Conservation (phyloP, 2,797 vertebrate genomes). For the Manis crassicaudata region DNA sequence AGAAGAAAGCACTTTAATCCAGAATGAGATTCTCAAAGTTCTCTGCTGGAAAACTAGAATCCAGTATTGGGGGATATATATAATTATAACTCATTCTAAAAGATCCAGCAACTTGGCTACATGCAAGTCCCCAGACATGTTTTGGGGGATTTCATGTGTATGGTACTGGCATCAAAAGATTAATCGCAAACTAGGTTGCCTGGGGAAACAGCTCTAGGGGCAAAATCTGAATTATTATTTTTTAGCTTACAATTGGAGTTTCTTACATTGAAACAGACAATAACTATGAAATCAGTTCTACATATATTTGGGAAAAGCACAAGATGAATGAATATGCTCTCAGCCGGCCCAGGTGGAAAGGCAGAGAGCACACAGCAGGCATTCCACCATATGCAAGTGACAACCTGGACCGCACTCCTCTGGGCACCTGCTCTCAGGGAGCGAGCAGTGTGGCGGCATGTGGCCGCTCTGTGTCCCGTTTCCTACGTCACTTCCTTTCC, state of each 20-base stretch:
- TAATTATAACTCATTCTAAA: not conserved
- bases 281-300: no score
- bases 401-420: not conserved
- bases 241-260: not conserved
- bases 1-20: not conserved
- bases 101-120: not conserved
- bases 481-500: not conserved
- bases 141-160: not conserved
- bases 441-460: fast-evolving
- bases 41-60: not conserved
- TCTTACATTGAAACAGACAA: not conserved
- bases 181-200: not conserved
- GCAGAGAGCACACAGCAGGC: not conserved
- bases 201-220: not conserved
- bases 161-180: not conserved
- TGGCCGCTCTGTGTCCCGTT: fast-evolving
- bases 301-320: not conserved
- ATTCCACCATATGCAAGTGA: fast-evolving
- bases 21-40: not conserved
- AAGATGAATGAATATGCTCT: not conserved
- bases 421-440: not conserved
- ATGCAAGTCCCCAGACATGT: not conserved
- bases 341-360: not conserved
- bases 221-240: not conserved
- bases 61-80: not conserved